phyloP scores from a whole-genome alignment of 1,140 invertebrate species.

The Brachionus paranguensis region DNA sequence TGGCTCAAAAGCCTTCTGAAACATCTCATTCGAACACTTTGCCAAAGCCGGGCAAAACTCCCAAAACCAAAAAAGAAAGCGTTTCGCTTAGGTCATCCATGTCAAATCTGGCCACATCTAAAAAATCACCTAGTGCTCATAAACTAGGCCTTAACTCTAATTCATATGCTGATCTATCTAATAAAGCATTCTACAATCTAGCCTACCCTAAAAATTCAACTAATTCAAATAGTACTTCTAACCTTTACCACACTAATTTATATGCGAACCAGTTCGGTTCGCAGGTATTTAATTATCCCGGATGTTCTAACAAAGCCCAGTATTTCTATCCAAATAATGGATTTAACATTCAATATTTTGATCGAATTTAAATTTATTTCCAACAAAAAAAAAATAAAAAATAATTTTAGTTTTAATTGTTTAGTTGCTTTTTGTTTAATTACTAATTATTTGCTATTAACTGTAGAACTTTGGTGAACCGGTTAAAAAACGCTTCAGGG shows the following conservation, averaged over 20 bases:
- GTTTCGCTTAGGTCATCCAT: background rate
- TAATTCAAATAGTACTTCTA: slow-evolving; percentile 19
- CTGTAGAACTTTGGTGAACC: slow-evolving; percentile 66
- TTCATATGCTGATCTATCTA: slow-evolving; percentile 29
- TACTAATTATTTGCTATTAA: slow-evolving; percentile 39
- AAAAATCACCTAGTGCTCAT: background rate
- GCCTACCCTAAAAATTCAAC: background rate
- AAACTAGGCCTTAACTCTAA: background rate
- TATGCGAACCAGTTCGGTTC: background rate
- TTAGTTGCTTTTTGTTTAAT: slow-evolving; percentile 30
- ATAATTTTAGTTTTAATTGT: slow-evolving; percentile 10
- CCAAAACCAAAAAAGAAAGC: background rate
- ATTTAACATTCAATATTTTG: slow-evolving; percentile 24
- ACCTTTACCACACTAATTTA: background rate
- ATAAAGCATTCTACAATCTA: background rate
- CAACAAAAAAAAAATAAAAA: background rate
- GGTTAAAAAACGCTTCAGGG: slow-evolving; percentile 70
- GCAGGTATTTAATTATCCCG: background rate
- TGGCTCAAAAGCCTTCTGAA: background rate
- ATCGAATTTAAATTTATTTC: background rate
- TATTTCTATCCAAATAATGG: background rate
- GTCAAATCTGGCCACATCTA: background rate
- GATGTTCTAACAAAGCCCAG: background rate
- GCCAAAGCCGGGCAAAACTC: background rate
- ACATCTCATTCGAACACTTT: background rate